phyloP scores from a whole-genome alignment of 2,888 invertebrate genomes.

The Patella pellucida region DNA sequence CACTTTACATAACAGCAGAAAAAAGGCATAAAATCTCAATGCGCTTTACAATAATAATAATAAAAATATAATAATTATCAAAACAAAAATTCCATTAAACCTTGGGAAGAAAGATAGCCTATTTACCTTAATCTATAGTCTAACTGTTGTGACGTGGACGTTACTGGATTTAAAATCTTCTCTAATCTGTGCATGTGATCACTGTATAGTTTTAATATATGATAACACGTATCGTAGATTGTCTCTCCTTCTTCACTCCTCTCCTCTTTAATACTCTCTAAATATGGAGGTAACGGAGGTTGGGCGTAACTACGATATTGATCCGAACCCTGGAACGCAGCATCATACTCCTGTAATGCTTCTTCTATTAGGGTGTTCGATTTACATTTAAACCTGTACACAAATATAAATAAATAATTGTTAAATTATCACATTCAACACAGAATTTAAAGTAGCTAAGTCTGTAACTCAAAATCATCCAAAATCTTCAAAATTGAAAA shows the following conservation, averaged over 20 bases:
- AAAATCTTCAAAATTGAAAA: too few species aligned
- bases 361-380: constrained; percentile 82
- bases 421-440: background rate
- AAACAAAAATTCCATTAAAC: too few species aligned
- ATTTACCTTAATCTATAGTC: constrained; percentile 79
- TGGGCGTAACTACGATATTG: constrained; percentile 55
- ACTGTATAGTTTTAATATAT: constrained; percentile 84
- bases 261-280: constrained; percentile 46
- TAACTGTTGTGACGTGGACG: constrained; percentile 83
- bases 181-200: constrained; percentile 75
- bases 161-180: constrained; percentile 80
- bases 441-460: too few species aligned
- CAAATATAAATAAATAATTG: background rate
- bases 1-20: too few species aligned
- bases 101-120: background rate
- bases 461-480: too few species aligned
- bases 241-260: constrained; percentile 31
- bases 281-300: constrained; percentile 67
- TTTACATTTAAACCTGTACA: constrained; percentile 78
- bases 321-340: constrained; percentile 70
- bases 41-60: too few species aligned
- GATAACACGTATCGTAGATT: constrained; percentile 81
- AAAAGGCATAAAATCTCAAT: too few species aligned
- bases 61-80: too few species aligned
- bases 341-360: constrained; percentile 80